Base-by-base conservation (phyloP, 2,888 invertebrate species). In the Ectobius pallidus region DNA sequence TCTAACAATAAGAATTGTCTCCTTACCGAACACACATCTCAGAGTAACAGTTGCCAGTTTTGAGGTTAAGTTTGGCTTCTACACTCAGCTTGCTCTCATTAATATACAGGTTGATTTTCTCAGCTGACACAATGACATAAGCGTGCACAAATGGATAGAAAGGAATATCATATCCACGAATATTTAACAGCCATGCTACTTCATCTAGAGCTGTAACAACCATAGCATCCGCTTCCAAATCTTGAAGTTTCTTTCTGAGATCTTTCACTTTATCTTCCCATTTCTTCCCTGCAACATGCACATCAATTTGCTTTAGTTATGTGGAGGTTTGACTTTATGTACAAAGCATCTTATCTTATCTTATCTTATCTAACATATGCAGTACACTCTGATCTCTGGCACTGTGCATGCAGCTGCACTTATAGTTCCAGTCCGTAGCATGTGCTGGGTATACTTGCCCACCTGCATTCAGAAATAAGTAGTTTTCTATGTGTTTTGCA, bases 141-240 rank as follows among this genome's bases (percentile, higher is more conserved):
- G 93, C 90, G 79, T 91, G 90, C 9, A 95, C 85, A 20, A 94
- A 89, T 0, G 96, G 95, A 0, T 92, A 92, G 81, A 90, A 91
- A 0, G 92, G 91, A 75, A 94, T 86, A 83, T 97, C 96, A 72
- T 88, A 85, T 0, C 95, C 96, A n/a, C 96, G 87, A 20, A 97
- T 88, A 81, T 97, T 97, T 42, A 96, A 85, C 39, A 96, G 83
- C 92, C 96, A 96, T 0, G 95, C 94, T 58, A 93, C 90, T 82
- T 96, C 96, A 78, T 96, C 95, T 70, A 96, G 83, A 0, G 95
- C 92, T 0, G 95, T 94, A 16, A 97, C 86, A 32, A 96, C 87
- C 85, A 95, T 90, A 0, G 93, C 93, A 77, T 93, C 91, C 0
- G 89, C 91, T 0, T 86, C 86, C n/a, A 86, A 82, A 3, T 85